phyloP scores from a whole-genome alignment of 1,140 invertebrate genomes.

The Ridgeia piscesae region DNA sequence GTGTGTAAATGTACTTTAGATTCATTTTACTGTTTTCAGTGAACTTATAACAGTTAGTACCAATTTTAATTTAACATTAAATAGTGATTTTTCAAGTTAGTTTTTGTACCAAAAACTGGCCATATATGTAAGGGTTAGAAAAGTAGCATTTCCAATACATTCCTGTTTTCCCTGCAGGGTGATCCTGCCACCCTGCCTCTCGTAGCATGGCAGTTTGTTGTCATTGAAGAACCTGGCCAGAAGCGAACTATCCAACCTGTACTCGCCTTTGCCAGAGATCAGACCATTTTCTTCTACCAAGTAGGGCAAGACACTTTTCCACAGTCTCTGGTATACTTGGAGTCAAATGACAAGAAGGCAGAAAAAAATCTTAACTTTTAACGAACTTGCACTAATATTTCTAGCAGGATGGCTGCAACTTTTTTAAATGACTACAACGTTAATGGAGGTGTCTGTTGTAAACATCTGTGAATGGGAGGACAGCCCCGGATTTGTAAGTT shows the following conservation, averaged over 20 bases:
- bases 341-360: not conserved
- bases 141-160: not conserved
- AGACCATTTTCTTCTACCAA: conserved; percentile 80
- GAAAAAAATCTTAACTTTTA: not conserved
- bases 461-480: too few species aligned
- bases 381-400: not conserved
- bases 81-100: not conserved
- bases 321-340: not conserved
- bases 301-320: conserved; percentile 53
- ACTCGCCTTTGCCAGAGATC: conserved; percentile 81
- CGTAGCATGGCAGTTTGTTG: conserved; percentile 87
- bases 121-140: not conserved
- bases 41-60: not conserved
- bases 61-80: not conserved
- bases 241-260: conserved; percentile 78
- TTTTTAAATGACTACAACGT: not conserved
- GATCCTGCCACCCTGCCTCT: conserved; percentile 70
- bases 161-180: conserved; percentile 41
- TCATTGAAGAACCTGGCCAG: conserved; percentile 74
- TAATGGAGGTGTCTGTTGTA: too few species aligned
- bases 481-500: too few species aligned
- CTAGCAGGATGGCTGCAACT: not conserved
- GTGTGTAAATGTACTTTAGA: not conserved
- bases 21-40: not conserved
- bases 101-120: not conserved